phyloP scores from a whole-genome alignment of 2,113 vertebrate species.

The Nestor notabilis region DNA sequence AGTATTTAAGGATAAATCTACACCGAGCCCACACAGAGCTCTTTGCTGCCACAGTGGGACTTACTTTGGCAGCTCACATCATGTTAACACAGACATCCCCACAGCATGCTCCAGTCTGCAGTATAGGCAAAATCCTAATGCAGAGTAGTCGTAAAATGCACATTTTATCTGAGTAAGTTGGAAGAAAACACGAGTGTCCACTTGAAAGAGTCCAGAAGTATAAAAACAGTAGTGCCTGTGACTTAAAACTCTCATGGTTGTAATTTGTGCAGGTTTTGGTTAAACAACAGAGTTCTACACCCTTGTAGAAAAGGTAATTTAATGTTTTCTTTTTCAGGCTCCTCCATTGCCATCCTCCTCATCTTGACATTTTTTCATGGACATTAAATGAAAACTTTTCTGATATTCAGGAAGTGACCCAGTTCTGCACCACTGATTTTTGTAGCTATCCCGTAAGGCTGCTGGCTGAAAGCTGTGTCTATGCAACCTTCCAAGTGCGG shows the following conservation, averaged over 20 bases:
- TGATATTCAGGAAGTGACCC: slow-evolving; percentile 98
- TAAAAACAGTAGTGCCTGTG: not conserved
- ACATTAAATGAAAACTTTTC: slow-evolving; percentile 87
- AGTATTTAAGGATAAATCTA: accelerated
- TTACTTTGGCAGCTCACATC: not conserved
- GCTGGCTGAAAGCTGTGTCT: slow-evolving; percentile 99
- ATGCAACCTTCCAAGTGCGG: slow-evolving; percentile 97
- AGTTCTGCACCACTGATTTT: slow-evolving; percentile 92
- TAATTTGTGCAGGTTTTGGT: slow-evolving; percentile 15
- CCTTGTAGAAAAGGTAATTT: slow-evolving; percentile 66
- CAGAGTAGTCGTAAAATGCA: not conserved
- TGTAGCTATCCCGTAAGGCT: slow-evolving; percentile 96
- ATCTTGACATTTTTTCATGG: slow-evolving; percentile 91
- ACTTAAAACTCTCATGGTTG: not conserved
- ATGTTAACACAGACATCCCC: not conserved
- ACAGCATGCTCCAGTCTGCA: not conserved
- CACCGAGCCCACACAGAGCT: not conserved
- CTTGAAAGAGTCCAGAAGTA: not conserved
- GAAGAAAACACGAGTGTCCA: not conserved
- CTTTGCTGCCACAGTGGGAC: not conserved
- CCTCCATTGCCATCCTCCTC: slow-evolving; percentile 94
- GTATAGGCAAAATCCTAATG: not conserved
- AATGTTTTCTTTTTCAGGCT: slow-evolving; percentile 82
- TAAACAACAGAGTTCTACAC: not conserved
- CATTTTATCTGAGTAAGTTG: not conserved